Conservation (phyloP, 2,113 vertebrate species). For the Macheiramphus alcinus region DNA sequence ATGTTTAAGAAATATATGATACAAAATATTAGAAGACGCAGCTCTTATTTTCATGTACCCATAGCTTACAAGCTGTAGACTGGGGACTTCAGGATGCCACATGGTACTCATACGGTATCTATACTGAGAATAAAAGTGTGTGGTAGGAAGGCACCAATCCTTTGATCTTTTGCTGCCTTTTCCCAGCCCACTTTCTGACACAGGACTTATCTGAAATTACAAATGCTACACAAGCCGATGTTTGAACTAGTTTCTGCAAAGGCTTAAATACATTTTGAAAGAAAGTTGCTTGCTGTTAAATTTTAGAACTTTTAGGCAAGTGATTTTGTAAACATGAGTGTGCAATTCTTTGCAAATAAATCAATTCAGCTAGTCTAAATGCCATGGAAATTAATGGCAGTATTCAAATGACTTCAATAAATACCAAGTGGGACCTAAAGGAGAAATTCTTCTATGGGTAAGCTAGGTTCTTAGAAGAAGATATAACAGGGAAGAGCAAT, state of each 20-base stretch:
- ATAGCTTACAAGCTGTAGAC: not conserved
- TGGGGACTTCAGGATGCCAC: not conserved
- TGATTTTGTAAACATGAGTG: not conserved
- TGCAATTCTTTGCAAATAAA: not conserved
- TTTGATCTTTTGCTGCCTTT: not conserved
- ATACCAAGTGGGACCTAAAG: not conserved
- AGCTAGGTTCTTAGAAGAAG: not conserved
- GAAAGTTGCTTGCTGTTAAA: not conserved
- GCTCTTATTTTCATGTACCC: not conserved
- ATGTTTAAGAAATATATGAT: not conserved
- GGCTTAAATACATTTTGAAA: not conserved
- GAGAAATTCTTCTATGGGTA: not conserved
- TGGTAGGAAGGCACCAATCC: not conserved
- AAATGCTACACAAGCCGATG: not conserved
- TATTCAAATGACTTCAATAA: not conserved
- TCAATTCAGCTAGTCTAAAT: not conserved
- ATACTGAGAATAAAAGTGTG: not conserved
- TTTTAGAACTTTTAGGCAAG: not conserved
- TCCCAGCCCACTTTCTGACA: not conserved
- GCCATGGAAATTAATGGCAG: not conserved
- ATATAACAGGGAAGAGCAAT: not conserved
- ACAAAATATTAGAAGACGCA: not conserved
- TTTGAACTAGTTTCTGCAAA: not conserved
- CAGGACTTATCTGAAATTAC: not conserved
- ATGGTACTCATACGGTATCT: fast-evolving